phyloP scores from a whole-genome alignment of 2,888 invertebrate species.

The Microdon myrmicae region DNA sequence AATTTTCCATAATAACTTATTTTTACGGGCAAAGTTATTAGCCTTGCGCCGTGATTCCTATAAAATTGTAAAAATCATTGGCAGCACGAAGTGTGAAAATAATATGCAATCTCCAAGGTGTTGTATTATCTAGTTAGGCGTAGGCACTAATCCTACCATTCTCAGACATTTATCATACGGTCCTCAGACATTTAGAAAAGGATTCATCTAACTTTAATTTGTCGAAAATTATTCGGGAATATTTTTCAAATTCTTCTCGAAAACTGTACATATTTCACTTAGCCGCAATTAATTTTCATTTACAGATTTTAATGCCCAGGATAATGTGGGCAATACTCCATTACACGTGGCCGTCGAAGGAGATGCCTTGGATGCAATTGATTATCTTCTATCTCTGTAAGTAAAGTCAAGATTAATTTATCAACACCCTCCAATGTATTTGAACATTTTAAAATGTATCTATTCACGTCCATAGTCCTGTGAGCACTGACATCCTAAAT shows the following conservation, averaged over 20 bases:
- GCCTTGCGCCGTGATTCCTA: too few species aligned
- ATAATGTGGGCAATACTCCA: constrained; percentile 82
- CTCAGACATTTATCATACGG: too few species aligned
- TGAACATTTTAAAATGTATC: constrained; percentile 5
- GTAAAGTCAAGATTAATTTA: constrained; percentile 57
- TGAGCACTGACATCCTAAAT: constrained; percentile 77
- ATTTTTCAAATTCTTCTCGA: constrained; percentile 28
- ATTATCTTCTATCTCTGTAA: constrained; percentile 80
- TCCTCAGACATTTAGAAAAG: too few species aligned
- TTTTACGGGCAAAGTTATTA: too few species aligned
- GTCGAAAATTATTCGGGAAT: too few species aligned
- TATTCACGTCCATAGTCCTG: constrained; percentile 69
- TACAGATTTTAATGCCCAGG: constrained; percentile 77
- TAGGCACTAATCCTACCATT: too few species aligned
- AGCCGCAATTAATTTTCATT: constrained; percentile 10
- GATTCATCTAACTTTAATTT: too few species aligned
- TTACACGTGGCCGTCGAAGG: constrained; percentile 83
- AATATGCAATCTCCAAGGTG: too few species aligned
- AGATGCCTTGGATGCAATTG: constrained; percentile 77
- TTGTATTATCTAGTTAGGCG: too few species aligned
- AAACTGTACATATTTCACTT: constrained; percentile 5
- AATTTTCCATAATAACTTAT: too few species aligned
- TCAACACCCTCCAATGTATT: neutral
- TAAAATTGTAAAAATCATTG: too few species aligned
- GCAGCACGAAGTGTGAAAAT: too few species aligned